A percentile compares a stretch with the other conserved stretches of the same genome.
Conservation (phyloP, 2,113 vertebrate species). For the Martes martes region DNA sequence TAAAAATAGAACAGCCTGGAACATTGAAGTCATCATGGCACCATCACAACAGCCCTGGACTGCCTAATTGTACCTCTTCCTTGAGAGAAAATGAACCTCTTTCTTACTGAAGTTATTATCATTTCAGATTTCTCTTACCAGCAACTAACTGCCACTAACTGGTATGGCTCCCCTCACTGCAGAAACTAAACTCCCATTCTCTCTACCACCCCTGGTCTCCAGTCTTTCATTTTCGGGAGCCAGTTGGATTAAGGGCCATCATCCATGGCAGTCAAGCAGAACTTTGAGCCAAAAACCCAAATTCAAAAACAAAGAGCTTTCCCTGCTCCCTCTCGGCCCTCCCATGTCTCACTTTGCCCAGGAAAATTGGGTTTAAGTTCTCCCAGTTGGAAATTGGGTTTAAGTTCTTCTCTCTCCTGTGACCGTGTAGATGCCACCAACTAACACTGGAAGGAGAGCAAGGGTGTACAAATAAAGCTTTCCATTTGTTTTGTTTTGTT, state of each 20-base stretch:
- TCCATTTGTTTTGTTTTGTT: neutral
- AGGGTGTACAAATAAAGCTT: neutral
- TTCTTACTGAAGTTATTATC: neutral
- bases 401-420: neutral
- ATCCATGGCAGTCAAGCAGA: neutral
- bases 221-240: neutral
- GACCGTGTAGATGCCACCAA: neutral
- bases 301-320: neutral
- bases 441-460: rapidly evolving
- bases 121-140: neutral
- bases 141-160: neutral
- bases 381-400: too few relatives aligned
- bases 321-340: neutral
- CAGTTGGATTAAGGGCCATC: too few relatives aligned
- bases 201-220: too few relatives aligned
- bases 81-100: neutral
- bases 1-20: neutral
- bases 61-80: neutral
- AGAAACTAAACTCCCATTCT: neutral
- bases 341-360: neutral
- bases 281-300: neutral
- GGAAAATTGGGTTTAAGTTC: neutral
- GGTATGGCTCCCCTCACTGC: neutral
- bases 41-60: neutral
- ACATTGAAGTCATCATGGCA: neutral